Evolutionary conservation across 2,888 invertebrate genomes (phyloP), one percentile per base, ranked within the genome.

Genomic region (Noctua comes): DNA sequence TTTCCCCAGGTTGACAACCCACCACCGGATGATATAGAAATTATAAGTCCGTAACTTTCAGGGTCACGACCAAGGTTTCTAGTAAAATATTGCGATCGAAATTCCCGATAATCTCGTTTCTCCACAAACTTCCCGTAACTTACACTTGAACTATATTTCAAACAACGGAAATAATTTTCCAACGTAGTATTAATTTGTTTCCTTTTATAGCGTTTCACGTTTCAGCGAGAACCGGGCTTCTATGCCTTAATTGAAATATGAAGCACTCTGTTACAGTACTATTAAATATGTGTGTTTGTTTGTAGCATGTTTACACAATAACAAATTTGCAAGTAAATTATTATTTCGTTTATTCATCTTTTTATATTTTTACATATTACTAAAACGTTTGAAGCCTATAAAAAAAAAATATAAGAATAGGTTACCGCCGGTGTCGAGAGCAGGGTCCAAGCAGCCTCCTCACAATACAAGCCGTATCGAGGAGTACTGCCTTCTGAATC

Each of bases 61-160:
- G 7, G 21, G 43, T n/a, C 31, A 43, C 31, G 74, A 36, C 21
- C 7, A 73, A 74, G 4, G 54, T 40, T 43, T 31, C n/a, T 68
- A 27, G 18, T 54, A 24, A 68, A 80, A 54, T 73, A 51, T 75
- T 5, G 27, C 31, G 46, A 57, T 40, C 6, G 16, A 81, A 76
- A 51, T 31, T 59, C n/a, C 36, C 54, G 64, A 54, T 64, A 64
- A 57, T 51, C 66, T 76, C 54, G 27, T 80, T 81, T 57, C 40
- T 36, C 7, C 68, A 24, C 80, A 54, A 68, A 80, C 62, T 80
- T 80, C 80, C 81, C 51, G 75, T 54, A 75, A 75, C 27, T 65
- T 57, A 65, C 13, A 71, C 68, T 77, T 64, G 4, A 82, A 82
- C 68, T 70, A 68, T 77, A 64, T 82, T 77, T 82, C 71, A 72